These are phyloP conservation scores for Iselma pallidipennis DNA, from an alignment of 2,888 invertebrate genomes.

Conservation along the genomic window DNA sequence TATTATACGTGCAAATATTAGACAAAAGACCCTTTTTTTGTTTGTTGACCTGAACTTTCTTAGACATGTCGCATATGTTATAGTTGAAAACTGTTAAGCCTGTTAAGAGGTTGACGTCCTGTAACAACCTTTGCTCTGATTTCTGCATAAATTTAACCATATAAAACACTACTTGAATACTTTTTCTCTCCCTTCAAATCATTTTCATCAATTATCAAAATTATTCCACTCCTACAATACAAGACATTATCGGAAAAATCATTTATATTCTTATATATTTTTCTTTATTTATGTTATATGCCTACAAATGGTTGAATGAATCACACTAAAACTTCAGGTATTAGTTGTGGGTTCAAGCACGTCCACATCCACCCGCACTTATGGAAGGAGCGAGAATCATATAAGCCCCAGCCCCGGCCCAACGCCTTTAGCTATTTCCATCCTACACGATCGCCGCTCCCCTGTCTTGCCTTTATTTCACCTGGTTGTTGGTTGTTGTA, in stretches of 20 bases:
- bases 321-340: slow-evolving; percentile 23
- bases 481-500: slow-evolving; percentile 16
- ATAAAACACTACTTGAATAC: background rate
- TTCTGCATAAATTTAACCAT: slow-evolving; percentile 13
- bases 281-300: background rate
- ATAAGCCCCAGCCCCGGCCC: slow-evolving; percentile 31
- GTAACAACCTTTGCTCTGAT: slow-evolving; percentile 22
- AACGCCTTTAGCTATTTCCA: slow-evolving; percentile 30
- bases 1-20: slow-evolving; percentile 5
- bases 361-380: slow-evolving; percentile 42
- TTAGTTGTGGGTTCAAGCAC: slow-evolving; percentile 35
- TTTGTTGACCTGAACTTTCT: slow-evolving; percentile 4
- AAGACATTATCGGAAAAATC: too few species aligned
- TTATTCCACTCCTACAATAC: background rate
- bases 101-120: slow-evolving; percentile 20
- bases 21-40: slow-evolving; percentile 15
- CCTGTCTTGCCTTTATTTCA: slow-evolving; percentile 26
- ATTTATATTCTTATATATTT: too few species aligned
- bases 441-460: slow-evolving; percentile 41
- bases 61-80: slow-evolving; percentile 19
- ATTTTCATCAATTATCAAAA: background rate
- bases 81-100: slow-evolving; percentile 7
- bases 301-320: slow-evolving; percentile 19
- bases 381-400: background rate
- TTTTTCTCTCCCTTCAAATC: background rate